A percentile compares a stretch with the other conserved stretches of the same genome.
phyloP scores from a whole-genome alignment of 2,888 invertebrate species.

The Drosophila leonis region DNA sequence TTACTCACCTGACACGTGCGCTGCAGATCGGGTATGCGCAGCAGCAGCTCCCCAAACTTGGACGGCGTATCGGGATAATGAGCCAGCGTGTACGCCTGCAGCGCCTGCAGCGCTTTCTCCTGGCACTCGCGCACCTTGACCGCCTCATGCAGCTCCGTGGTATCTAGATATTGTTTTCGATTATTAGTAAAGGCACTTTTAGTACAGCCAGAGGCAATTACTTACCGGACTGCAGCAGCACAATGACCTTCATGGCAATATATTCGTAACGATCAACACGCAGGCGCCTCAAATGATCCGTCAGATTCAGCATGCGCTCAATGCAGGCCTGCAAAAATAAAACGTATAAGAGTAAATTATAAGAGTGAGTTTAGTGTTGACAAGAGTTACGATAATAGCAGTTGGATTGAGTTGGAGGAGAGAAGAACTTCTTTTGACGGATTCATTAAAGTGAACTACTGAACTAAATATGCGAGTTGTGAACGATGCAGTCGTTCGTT shows the following conservation, averaged over 20 bases:
- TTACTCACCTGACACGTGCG: conserved; percentile 93
- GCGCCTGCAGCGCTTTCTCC: conserved; percentile 95
- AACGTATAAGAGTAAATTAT: not conserved
- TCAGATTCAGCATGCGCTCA: conserved; percentile 97
- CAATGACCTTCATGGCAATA: conserved; percentile 97
- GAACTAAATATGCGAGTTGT: not conserved
- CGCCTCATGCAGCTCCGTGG: conserved; percentile 96
- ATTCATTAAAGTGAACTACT: not conserved
- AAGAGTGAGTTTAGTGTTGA: not conserved
- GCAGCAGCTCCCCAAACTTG: conserved; percentile 96
- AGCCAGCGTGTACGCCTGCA: conserved; percentile 94
- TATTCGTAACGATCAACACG: conserved; percentile 98
- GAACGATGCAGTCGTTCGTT: too few relatives aligned
- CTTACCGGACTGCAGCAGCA: conserved; percentile 95
- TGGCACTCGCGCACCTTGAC: conserved; percentile 97
- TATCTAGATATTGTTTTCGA: conserved; percentile 87
- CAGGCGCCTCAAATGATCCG: conserved; percentile 95
- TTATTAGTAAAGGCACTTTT: too few relatives aligned
- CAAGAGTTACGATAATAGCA: not conserved
- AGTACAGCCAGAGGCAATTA: not conserved
- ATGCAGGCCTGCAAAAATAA: conserved; percentile 89
- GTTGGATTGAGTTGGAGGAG: not conserved
- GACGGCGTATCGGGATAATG: conserved; percentile 97
- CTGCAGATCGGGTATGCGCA: conserved; percentile 97
- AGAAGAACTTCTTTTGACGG: not conserved